These are phyloP conservation scores for Meiosimyza platycephala DNA, from an alignment of 2,888 invertebrate species.

Conservation along the genomic window DNA sequence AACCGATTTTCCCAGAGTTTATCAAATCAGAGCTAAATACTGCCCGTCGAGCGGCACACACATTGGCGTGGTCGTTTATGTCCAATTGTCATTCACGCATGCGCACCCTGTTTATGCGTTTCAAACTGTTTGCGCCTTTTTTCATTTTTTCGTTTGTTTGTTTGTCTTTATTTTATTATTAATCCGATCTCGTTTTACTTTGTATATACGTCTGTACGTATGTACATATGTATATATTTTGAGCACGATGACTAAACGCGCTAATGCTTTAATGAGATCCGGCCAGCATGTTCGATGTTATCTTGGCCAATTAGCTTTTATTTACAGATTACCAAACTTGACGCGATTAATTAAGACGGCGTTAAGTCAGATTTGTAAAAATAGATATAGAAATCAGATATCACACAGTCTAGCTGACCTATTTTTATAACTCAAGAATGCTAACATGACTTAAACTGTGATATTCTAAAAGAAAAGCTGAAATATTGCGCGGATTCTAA, in stretches of 20 bases:
- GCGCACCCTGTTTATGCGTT: neutral
- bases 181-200: too few species aligned
- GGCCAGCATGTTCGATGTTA: conserved; percentile 3
- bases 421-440: too few species aligned
- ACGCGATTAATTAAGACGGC: conserved; percentile 10
- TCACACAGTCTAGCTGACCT: too few species aligned
- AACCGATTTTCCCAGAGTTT: conserved; percentile 17
- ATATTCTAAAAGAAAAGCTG: too few species aligned
- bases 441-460: too few species aligned
- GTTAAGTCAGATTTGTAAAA: neutral
- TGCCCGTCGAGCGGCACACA: conserved; percentile 9
- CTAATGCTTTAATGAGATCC: conserved; percentile 3
- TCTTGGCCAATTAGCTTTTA: conserved; percentile 1
- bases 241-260: conserved; percentile 15
- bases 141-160: too few species aligned
- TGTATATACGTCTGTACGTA: too few species aligned
- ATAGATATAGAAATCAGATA: too few species aligned
- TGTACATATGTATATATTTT: neutral
- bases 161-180: too few species aligned
- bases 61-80: conserved; percentile 15
- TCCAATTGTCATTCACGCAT: conserved; percentile 14
- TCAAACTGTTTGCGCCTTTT: too few species aligned
- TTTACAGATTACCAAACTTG: conserved; percentile 1
- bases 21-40: conserved; percentile 8
- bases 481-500: too few species aligned